A percentile compares a stretch with the other conserved stretches of the same genome.
Conservation (phyloP, 2,888 invertebrate genomes). For the Eubasilissa splendida region DNA sequence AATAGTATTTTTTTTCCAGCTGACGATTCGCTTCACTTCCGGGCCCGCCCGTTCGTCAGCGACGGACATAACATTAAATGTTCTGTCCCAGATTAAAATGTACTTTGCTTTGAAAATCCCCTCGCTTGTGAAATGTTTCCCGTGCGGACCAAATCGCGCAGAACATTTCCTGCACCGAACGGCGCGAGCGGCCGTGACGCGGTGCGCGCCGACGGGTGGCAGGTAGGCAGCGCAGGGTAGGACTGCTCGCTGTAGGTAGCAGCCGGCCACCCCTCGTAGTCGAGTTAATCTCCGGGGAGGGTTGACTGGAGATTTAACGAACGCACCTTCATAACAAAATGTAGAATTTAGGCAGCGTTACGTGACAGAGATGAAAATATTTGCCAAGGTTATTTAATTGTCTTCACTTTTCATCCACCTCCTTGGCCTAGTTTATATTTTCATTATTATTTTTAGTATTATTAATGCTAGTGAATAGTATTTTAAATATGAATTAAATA, state of each 20-base stretch:
- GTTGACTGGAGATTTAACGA: constrained; percentile 27
- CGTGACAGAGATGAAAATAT: not conserved
- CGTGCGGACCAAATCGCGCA: constrained; percentile 16
- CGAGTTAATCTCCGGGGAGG: constrained; percentile 20
- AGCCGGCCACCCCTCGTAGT: not conserved
- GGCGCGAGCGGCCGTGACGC: not conserved
- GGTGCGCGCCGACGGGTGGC: not conserved
- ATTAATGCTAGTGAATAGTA: no score
- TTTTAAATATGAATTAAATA: no score
- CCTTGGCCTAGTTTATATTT: no score
- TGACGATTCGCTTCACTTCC: not conserved
- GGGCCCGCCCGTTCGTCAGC: not conserved
- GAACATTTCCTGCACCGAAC: constrained; percentile 4
- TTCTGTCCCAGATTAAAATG: not conserved
- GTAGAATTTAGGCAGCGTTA: constrained; percentile 4
- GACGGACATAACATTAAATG: constrained; percentile 8
- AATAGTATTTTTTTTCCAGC: no score
- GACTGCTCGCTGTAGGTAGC: not conserved
- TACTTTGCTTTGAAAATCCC: constrained; percentile 9
- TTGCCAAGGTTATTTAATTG: no score
- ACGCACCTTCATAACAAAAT: constrained; percentile 7
- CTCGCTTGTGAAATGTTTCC: not conserved
- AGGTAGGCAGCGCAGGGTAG: not conserved
- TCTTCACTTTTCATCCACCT: no score
- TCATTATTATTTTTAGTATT: no score